A percentile compares a stretch with the other conserved stretches of the same genome.
These are phyloP conservation scores for Stylophora pistillata DNA, from an alignment of 64 coral and sea anemone species.

Conservation along the genomic window DNA sequence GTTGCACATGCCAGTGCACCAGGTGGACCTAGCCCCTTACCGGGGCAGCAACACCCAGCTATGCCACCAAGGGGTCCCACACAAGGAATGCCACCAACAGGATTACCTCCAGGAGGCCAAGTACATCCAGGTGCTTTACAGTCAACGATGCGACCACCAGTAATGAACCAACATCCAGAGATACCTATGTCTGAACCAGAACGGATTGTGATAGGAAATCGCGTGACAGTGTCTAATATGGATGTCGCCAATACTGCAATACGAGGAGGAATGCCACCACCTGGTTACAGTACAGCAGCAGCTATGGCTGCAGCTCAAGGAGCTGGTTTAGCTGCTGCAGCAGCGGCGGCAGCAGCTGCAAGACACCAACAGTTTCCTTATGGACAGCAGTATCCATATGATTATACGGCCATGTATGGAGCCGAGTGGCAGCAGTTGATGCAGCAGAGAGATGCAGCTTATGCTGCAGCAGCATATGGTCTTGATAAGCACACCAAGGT, in stretches of 20 bases:
- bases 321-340: slow-evolving; percentile 45
- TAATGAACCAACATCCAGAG: slow-evolving; percentile 19
- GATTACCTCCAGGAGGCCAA: background rate
- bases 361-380: slow-evolving; percentile 38
- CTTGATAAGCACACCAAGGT: slow-evolving; percentile 53
- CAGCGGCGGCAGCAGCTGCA: slow-evolving; percentile 52
- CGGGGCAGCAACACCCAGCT: slow-evolving; percentile 27
- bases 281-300: slow-evolving; percentile 19
- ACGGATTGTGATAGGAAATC: slow-evolving; percentile 57
- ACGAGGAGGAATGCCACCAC: slow-evolving; percentile 26
- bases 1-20: background rate
- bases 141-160: slow-evolving; percentile 27
- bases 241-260: slow-evolving; percentile 40
- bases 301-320: slow-evolving; percentile 25
- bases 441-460: slow-evolving; percentile 57
- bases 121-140: slow-evolving; percentile 28
- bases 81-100: slow-evolving; percentile 21
- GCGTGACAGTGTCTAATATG: slow-evolving; percentile 68
- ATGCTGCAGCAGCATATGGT: slow-evolving; percentile 59
- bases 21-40: slow-evolving; percentile 31
- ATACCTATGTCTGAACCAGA: slow-evolving; percentile 39
- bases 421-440: slow-evolving; percentile 62
- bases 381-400: slow-evolving; percentile 58
- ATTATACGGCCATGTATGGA: slow-evolving; percentile 53
- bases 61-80: slow-evolving; percentile 7